These are phyloP conservation scores for Plagiodera versicolora DNA, from an alignment of 2,888 invertebrate species.

Conservation along the genomic window DNA sequence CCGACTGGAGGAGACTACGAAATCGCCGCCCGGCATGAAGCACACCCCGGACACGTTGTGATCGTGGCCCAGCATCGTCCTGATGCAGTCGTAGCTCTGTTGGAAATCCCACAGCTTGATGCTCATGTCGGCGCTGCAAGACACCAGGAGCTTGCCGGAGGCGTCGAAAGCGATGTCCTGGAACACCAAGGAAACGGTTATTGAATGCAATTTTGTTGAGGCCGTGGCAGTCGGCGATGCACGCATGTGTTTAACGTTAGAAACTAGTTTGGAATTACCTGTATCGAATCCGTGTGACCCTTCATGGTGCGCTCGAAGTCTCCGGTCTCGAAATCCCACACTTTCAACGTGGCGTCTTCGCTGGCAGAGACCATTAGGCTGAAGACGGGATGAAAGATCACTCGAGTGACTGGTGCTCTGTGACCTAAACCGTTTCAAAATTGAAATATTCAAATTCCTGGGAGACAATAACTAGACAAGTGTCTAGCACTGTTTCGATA, in stretches of 20 bases:
- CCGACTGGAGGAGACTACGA: constrained; percentile 91
- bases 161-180: constrained; percentile 90
- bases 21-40: constrained; percentile 95
- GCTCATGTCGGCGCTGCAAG: constrained; percentile 99
- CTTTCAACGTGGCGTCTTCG: constrained; percentile 97
- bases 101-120: constrained; percentile 99
- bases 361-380: constrained; percentile 96
- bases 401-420: constrained; percentile 92
- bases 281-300: constrained; percentile 99
- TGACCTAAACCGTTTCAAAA: constrained; percentile 76
- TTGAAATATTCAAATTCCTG: too few species aligned
- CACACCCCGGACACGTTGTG: constrained; percentile 98
- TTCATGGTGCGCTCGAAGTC: constrained; percentile 98
- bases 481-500: too few species aligned
- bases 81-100: constrained; percentile 88
- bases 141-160: constrained; percentile 92
- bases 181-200: too few species aligned
- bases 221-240: too few species aligned
- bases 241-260: too few species aligned
- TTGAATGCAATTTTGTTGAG: too few species aligned
- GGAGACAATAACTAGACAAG: too few species aligned
- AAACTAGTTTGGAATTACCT: too few species aligned
- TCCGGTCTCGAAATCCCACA: constrained; percentile 99
- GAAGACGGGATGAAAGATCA: constrained; percentile 98
- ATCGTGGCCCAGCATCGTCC: constrained; percentile 98